Evolutionary conservation across 2,888 invertebrate species (phyloP).

Genomic region (Oithona nana): DNA sequence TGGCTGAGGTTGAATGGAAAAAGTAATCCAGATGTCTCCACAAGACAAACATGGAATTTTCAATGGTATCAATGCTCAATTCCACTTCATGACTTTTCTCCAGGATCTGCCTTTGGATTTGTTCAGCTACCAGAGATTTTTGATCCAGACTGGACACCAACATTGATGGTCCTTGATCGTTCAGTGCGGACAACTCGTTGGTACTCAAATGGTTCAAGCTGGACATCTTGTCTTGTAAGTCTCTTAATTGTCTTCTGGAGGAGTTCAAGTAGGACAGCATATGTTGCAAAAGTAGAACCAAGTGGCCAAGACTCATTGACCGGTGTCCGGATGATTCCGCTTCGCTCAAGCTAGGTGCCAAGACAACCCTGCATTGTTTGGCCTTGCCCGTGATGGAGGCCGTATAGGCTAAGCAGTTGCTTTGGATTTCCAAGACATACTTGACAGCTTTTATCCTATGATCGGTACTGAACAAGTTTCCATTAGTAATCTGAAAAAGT

Average conservation of each 20-base stretch:
- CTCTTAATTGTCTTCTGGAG: background rate
- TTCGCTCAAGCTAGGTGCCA: background rate
- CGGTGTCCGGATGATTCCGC: background rate
- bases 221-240: constrained; percentile 1
- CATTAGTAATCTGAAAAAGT: background rate
- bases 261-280: background rate
- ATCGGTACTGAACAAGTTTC: background rate
- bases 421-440: constrained; percentile 8
- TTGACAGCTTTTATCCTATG: background rate
- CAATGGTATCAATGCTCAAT: background rate
- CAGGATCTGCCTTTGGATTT: background rate
- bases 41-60: constrained; percentile 2
- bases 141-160: background rate
- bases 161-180: no score
- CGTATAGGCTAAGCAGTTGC: constrained; percentile 1
- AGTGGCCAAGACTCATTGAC: background rate
- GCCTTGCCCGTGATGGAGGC: background rate
- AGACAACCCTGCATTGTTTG: constrained; percentile 6
- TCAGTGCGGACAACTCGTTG: constrained; percentile 4
- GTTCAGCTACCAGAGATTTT: background rate
- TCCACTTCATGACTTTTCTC: constrained; percentile 9
- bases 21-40: constrained; percentile 16
- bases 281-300: background rate
- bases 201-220: background rate
- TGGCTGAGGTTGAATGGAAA: background rate